Base-by-base conservation (phyloP, 2,888 invertebrate genomes). In the Automeris io region DNA sequence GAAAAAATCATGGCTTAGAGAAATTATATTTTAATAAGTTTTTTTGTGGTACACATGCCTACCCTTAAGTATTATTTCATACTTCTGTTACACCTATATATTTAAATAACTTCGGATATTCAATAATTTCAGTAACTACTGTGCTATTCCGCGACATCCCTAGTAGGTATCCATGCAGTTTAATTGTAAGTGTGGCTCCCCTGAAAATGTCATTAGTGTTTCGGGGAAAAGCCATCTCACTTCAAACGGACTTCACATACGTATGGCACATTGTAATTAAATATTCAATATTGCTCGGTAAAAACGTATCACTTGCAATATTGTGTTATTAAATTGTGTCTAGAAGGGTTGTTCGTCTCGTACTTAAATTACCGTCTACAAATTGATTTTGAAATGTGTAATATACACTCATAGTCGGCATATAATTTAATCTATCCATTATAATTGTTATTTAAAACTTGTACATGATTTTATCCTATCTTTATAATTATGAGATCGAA, bases 231-330 rank as follows among this genome's bases (percentile, higher is more conserved):
- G 67, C 61, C 51, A 57, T 58, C 55, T 67, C 60, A 82, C 79
- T 78, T 85, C 83, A 85, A 83, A 82, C 82, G 79, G 76, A 77
- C 72, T 74, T 60, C 61, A 64, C 70, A 71, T 73, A 69, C 69
- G 68, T 71, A 75, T 68, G 69, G 61, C 61, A 70, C 68, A 74
- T 74, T 62, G 61, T 82, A 79, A 83, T 79, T 82, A 77, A 80
- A 85, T 85, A 76, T 72, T 66, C 68, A 58, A 69, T 69, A 70
- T 69, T 71, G 72, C 73, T 70, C 64, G 63, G 67, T 76, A 80
- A 82, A 82, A 82, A 79, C 74, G 68, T 71, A 65, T 57, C 58
- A 64, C 61, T 65, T 61, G 64, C 65, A 70, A 67, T 66, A 68
- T 65, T 55, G 65, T 53, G 61, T 73, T 76, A 79, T 78, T 79